These are phyloP conservation scores for Caiman crocodilus DNA, from an alignment of 2,797 vertebrate species.

Conservation along the genomic window DNA sequence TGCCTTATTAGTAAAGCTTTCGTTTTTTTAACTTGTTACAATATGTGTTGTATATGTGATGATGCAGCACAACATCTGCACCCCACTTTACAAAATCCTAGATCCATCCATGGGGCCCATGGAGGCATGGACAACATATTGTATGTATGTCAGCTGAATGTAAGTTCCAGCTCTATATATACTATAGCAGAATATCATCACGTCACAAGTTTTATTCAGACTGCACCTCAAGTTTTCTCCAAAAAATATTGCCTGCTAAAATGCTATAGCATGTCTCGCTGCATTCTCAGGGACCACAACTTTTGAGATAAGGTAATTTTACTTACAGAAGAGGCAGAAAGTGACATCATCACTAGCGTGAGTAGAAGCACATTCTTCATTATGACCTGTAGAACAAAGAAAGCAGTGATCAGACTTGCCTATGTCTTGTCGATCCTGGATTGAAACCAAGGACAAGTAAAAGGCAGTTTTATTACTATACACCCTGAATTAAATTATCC, in stretches of 20 bases:
- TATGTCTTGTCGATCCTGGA: background rate
- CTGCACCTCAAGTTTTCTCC: background rate
- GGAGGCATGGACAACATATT: background rate
- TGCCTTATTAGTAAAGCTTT: too few species aligned
- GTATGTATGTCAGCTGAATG: background rate
- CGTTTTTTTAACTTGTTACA: too few species aligned
- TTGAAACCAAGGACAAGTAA: constrained; percentile 12
- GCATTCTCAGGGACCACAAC: background rate
- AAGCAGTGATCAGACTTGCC: background rate
- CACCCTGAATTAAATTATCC: background rate
- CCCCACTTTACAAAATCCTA: too few species aligned
- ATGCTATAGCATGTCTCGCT: background rate
- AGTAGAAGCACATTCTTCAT: constrained; percentile 73
- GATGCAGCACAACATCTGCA: too few species aligned
- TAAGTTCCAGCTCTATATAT: background rate
- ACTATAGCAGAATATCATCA: too few species aligned
- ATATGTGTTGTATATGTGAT: too few species aligned
- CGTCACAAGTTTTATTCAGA: too few species aligned
- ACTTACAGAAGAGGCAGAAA: constrained; percentile 74
- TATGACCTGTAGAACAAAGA: constrained; percentile 56
- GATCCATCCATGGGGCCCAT: background rate
- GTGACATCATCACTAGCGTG: constrained; percentile 25
- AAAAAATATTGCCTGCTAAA: background rate
- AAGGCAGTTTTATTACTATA: background rate
- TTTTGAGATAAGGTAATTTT: background rate